phyloP scores from a whole-genome alignment of 2,888 invertebrate species.

The Napeogenes inachia region DNA sequence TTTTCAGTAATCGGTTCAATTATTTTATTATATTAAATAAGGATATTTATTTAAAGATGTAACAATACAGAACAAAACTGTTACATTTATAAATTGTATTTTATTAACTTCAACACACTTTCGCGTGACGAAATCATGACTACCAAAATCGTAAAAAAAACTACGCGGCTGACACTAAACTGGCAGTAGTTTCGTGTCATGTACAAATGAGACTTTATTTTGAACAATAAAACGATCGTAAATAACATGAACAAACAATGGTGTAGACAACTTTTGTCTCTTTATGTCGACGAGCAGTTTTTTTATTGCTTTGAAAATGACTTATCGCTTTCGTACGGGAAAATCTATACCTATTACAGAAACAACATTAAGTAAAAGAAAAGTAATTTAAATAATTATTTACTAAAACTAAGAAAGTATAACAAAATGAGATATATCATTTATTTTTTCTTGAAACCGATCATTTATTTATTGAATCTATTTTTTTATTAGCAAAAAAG shows the following conservation, averaged over 20 bases:
- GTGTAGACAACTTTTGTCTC: slow-evolving; percentile 22
- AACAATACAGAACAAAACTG: neutral
- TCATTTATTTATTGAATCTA: too few species aligned
- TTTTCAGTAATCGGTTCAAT: too few species aligned
- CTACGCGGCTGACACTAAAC: slow-evolving; percentile 20
- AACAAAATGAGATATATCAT: neutral
- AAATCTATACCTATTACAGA: slow-evolving; percentile 9
- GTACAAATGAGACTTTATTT: slow-evolving; percentile 26
- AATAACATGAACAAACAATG: slow-evolving; percentile 30
- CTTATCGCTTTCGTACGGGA: slow-evolving; percentile 19
- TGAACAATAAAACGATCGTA: slow-evolving; percentile 27
- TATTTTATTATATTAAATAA: too few species aligned
- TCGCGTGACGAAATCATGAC: slow-evolving; percentile 22
- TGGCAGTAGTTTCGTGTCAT: slow-evolving; percentile 25
- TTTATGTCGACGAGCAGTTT: slow-evolving; percentile 20
- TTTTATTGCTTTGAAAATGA: slow-evolving; percentile 25
- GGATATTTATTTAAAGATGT: too few species aligned
- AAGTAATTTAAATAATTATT: slow-evolving; percentile 2
- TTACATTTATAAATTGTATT: neutral
- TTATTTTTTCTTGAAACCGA: too few species aligned
- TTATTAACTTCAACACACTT: neutral
- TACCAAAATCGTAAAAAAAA: slow-evolving; percentile 19
- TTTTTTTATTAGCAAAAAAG: too few species aligned
- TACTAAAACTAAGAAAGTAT: neutral
- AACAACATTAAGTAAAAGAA: slow-evolving; percentile 1